Base-by-base conservation (phyloP, 2,888 invertebrate genomes). In the Zele albiditarsus region DNA sequence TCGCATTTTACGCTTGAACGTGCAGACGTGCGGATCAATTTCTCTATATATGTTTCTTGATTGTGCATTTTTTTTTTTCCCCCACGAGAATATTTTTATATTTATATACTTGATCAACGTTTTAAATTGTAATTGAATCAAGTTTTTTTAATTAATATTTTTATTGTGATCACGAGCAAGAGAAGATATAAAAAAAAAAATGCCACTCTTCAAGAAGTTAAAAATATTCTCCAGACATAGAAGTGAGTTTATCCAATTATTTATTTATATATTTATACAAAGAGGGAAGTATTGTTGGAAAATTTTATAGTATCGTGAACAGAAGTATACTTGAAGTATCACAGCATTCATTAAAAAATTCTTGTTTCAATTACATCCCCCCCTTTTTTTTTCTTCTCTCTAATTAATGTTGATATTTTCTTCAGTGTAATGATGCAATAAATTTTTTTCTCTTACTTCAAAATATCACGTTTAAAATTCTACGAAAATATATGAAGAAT, bases 161-260 rank as follows among this genome's bases (percentile, higher is more conserved):
- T 58, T 33, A 20, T 27, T 65, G 53, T 65, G n/a, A 49, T 27
- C 20, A 58, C 67, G 49, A 31, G n/a, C 58, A 23, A 31, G 8
- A 69, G 42, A 66, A 60, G 65, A 33, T 8, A 31, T 20, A 62
- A 69, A 25, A 20, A 31, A 38, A 23, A 57, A 78, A 63, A 88
- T 88, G 88, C 85, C 86, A 67, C 85, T 88, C 77, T 88, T 88
- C 80, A 88, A 88, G 78, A 88, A 87, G 78, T 77, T 88, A 53
- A 78, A 84, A 31, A 84, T 85, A 79, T 86, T 87, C 74, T 79
- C 87, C 73, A 83, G 84, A 65, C 87, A 86, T 77, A 86, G 86
- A 78, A 88, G 88, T 88, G 77, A 88, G 88, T 85, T n/a, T 23
- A 12, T 71, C 70, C 57, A 23, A 6, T 60, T 42, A 23, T 71